Base-by-base conservation (phyloP, 53 echinoderm and acorn worm genomes). In the Luidia sarsii region DNA sequence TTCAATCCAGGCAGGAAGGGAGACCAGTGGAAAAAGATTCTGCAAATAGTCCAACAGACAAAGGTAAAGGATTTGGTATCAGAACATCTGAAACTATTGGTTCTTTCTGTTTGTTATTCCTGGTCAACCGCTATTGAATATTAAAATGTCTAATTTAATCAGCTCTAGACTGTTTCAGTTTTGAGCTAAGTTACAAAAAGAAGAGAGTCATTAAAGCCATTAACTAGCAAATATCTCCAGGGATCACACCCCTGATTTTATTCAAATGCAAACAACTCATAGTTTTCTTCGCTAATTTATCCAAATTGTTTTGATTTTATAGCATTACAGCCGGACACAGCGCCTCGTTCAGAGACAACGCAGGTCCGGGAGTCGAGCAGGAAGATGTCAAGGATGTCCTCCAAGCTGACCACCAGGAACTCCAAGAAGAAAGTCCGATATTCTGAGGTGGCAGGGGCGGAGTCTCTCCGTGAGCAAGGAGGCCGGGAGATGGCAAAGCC, bases 391-490 rank as follows among this genome's bases (percentile, higher is more conserved):
- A 55, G 27, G 13, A 13, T 10, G 48, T 21, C 30, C 27, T 61
- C 32, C 72, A 84, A 64, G 52, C 64, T 84, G 13, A 39, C 84
- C 33, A 50, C 71, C 23, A 73, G 27, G 39, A 84, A 73, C 50
- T 52, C 39, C 28, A 64, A 50, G 27, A 84, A 84, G 84, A 84
- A 84, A 64, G 64, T 84, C 55, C 20, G 84, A 25, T 84, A 84
- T 38, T 35, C 72, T 14, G 84, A 84, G 36, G 15, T 84, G 5
- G 2, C 49, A 25, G 15, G 4, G 5, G 24, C 25, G 5, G 33
- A 25, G 33, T 33, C 28, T 33, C n/a, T n/a, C n/a, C n/a, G n/a
- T n/a, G n/a, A n/a, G n/a, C n/a, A n/a, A 3, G 32, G 27, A 25
- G 37, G 37, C 36, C 2, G 25, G 25, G 64, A 1, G 3, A n/a